Evolutionary conservation across 2,113 vertebrate genomes (phyloP), one percentile per base, ranked within the genome.

Genomic region (Chascanopsetta lugubris): DNA sequence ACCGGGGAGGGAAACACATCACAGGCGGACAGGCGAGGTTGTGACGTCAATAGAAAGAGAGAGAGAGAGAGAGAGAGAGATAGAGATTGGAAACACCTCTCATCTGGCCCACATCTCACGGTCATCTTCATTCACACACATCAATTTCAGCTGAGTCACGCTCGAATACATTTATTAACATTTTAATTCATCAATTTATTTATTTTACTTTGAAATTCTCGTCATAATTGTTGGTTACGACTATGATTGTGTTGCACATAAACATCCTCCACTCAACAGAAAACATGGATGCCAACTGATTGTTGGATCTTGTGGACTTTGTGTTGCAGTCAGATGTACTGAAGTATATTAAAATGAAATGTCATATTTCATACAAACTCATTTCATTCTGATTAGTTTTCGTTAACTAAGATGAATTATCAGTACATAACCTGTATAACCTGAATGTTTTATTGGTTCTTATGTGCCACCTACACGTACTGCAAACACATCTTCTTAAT

Each of bases 91-190:
- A 75, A 77, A 65, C 70, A 34, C 49, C 68, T 66, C 78, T 84
- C 72, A 79, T 84, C 82, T 84, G 78, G 85, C 80, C 83, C 77
- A 10, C 34, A 85, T 86, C 75, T 75, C 61, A 67, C 27, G 40
- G 46, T 72, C 54, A 30, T 58, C 25, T 18, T 25, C 53, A 46
- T 38, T 50, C 24, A 56, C 25, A 55, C 49, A 18, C 53, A 60
- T 45, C 46, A 45, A 40, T 54, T 60, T 47, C 38, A 53, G 1
- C 51, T 21, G 60, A 43, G 42, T 53, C 12, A 34, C 5, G 5
- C 6, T 21, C 32, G 8, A 1, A 54, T 4, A 20, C 24, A 13
- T 6, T 1, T 2, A 46, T 8, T 11, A 34, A 30, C 17, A 10
- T 29, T 22, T 26, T 58, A 18, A n/a, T 4, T 58, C 18, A 42